These are phyloP conservation scores for Drosophila ambigua DNA, from an alignment of 1,140 invertebrate species.

Conservation along the genomic window DNA sequence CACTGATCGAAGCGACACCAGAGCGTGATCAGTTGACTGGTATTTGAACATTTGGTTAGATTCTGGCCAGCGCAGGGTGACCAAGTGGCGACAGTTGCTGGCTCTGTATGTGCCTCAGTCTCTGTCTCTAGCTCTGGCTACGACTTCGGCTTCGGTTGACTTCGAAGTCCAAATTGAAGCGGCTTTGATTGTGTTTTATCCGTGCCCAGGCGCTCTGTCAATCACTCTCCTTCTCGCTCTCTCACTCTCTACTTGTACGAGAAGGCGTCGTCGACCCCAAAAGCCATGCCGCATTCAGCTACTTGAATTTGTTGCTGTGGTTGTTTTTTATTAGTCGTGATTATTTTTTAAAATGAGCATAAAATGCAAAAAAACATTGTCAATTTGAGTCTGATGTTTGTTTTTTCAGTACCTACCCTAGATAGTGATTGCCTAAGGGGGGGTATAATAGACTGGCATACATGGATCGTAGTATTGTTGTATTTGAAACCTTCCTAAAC, in stretches of 20 bases:
- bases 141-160: constrained; percentile 14
- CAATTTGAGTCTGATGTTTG: constrained; percentile 50
- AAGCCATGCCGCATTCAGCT: constrained; percentile 22
- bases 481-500: too few species aligned
- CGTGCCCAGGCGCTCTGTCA: constrained; percentile 67
- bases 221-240: constrained; percentile 32
- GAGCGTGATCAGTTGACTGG: too few species aligned
- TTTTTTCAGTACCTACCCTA: constrained; percentile 11
- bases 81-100: constrained; percentile 44
- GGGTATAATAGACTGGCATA: constrained; percentile 1
- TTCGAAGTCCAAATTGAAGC: constrained; percentile 40
- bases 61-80: too few species aligned
- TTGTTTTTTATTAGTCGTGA: constrained; percentile 76
- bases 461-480: not conserved
- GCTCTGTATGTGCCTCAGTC: constrained; percentile 4
- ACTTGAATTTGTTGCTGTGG: constrained; percentile 48
- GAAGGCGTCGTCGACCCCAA: constrained; percentile 68
- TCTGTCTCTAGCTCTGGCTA: constrained; percentile 1
- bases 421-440: not conserved
- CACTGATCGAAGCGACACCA: too few species aligned
- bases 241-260: not conserved
- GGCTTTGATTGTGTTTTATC: constrained; percentile 62
- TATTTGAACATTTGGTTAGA: too few species aligned
- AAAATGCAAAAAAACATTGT: constrained; percentile 55
- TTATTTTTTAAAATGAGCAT: constrained; percentile 68